Conservation (phyloP, 2,888 invertebrate species). For the Syrista parreyssii region DNA sequence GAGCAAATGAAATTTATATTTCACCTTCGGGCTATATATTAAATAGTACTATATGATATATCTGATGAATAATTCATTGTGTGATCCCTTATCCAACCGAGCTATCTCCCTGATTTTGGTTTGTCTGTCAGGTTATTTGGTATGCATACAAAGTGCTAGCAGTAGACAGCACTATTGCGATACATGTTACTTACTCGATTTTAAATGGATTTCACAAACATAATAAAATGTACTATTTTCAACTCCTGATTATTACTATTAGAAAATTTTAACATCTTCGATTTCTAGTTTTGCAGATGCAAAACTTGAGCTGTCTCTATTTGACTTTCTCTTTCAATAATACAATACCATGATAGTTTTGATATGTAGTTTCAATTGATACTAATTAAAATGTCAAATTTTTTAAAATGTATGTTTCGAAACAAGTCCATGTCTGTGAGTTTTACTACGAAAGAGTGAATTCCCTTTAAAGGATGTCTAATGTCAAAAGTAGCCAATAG, state of each 20-base stretch:
- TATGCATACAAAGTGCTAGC: conserved; percentile 32
- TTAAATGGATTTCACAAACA: neutral
- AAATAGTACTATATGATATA: conserved; percentile 33
- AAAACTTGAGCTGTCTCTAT: no score
- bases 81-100: conserved; percentile 22
- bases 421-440: no score
- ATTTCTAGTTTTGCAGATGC: neutral
- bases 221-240: neutral
- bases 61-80: conserved; percentile 43
- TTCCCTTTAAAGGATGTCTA: no score
- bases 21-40: conserved; percentile 24
- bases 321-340: no score
- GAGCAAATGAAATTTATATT: conserved; percentile 3
- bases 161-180: conserved; percentile 7
- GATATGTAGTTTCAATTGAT: no score
- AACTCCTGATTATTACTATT: neutral
- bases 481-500: no score
- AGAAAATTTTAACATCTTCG: neutral
- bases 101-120: conserved; percentile 37
- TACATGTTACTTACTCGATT: conserved; percentile 15
- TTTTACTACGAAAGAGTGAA: no score
- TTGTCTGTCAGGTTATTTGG: conserved; percentile 32
- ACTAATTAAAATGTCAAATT: no score
- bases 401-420: no score
- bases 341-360: no score